phyloP scores from a whole-genome alignment of 2,797 vertebrate genomes.

The Gallinago nigripennis region DNA sequence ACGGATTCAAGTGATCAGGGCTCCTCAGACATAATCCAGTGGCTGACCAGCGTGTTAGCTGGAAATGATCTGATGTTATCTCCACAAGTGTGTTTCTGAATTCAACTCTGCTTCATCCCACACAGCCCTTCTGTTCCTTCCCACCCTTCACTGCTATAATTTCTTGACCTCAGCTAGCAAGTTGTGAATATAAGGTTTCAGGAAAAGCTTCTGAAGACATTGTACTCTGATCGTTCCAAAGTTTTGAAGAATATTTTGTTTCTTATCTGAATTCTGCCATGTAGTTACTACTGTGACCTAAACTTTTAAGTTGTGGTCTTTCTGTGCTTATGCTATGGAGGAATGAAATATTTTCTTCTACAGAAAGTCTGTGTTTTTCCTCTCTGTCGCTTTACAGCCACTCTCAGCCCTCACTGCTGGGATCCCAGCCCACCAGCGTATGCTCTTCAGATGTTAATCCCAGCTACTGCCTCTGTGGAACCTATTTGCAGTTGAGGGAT shows the following conservation, averaged over 20 bases:
- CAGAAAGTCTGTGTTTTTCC: background rate
- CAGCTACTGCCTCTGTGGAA: background rate
- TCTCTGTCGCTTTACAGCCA: background rate
- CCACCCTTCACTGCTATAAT: background rate
- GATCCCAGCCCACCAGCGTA: background rate
- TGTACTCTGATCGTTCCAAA: background rate
- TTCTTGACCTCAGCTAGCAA: background rate
- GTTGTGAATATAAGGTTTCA: background rate
- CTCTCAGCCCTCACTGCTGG: background rate
- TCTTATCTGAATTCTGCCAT: background rate
- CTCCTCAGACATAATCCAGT: background rate
- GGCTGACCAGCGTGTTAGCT: background rate
- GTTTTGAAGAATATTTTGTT: background rate
- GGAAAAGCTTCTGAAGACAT: background rate
- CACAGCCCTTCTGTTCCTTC: background rate
- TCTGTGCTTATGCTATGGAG: background rate
- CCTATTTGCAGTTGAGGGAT: background rate
- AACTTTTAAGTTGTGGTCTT: background rate
- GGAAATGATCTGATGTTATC: background rate
- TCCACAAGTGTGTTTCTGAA: background rate
- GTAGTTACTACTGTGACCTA: background rate
- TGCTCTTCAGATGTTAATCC: background rate
- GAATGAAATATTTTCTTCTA: background rate
- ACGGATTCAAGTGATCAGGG: background rate
- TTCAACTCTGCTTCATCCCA: background rate